These are phyloP conservation scores for Heliconius himera DNA, from an alignment of 1,140 invertebrate species.

Conservation along the genomic window DNA sequence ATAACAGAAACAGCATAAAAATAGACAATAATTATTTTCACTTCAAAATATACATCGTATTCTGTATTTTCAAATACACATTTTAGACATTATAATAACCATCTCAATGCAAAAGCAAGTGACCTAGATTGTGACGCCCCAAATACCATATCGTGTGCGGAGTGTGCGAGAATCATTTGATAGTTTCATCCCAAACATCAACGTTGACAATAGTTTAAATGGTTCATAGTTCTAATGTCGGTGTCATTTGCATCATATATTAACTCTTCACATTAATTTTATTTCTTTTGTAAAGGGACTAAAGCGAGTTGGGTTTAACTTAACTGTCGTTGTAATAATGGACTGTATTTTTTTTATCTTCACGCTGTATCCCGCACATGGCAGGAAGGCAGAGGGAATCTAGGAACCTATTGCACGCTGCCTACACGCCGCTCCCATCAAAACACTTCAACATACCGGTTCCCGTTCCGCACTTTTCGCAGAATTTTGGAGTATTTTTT, in stretches of 20 bases:
- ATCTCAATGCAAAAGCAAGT: constrained; percentile 52
- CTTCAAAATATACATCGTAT: background rate
- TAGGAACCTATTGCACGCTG: no score
- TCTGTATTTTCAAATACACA: background rate
- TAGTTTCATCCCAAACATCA: constrained; percentile 34
- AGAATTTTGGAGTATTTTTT: no score
- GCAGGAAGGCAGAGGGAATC: no score
- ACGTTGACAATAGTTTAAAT: constrained; percentile 6
- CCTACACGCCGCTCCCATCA: background rate
- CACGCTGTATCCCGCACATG: background rate
- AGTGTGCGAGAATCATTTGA: constrained; percentile 55
- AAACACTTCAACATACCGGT: background rate
- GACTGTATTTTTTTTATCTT: background rate
- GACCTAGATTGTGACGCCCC: constrained; percentile 72
- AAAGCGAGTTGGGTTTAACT: background rate
- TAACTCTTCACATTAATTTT: background rate
- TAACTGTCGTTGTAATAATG: background rate
- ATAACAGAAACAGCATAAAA: no score
- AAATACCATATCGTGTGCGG: constrained; percentile 63
- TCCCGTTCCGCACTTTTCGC: no score
- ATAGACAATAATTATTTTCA: background rate
- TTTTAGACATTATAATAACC: constrained; percentile 7
- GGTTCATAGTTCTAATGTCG: background rate
- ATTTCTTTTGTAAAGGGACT: constrained; percentile 1
- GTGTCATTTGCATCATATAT: constrained; percentile 1